A percentile compares a stretch with the other conserved stretches of the same genome.
phyloP scores from a whole-genome alignment of 2,113 vertebrate species.

The Ameiurus melas region DNA sequence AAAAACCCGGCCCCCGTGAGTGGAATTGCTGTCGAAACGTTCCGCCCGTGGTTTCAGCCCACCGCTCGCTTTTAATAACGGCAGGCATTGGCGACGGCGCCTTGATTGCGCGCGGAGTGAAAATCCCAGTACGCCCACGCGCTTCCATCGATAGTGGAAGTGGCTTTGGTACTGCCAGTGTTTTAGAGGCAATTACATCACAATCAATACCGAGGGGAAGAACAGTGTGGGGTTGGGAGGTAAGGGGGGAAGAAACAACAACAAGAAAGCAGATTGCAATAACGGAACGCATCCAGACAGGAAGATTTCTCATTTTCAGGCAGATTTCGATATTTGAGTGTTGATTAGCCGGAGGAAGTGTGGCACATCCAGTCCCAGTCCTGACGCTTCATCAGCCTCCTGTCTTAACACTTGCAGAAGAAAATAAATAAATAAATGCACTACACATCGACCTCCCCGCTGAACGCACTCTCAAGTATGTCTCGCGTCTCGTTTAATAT shows the following conservation, averaged over 20 bases:
- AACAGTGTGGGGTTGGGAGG: slow-evolving; percentile 32
- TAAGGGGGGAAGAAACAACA: not conserved
- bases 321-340: slow-evolving; percentile 2
- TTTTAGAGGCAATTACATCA: slow-evolving; percentile 52
- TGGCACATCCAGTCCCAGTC: not conserved
- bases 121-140: slow-evolving; percentile 43
- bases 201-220: slow-evolving; percentile 44
- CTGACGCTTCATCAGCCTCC: not conserved
- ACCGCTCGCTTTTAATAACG: slow-evolving; percentile 13
- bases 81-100: not conserved
- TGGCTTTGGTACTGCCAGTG: slow-evolving; percentile 24
- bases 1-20: slow-evolving; percentile 61
- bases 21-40: slow-evolving; percentile 61
- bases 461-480: not conserved
- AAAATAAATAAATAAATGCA: not conserved
- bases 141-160: slow-evolving; percentile 45
- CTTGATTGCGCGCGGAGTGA: slow-evolving; percentile 24
- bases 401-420: not conserved
- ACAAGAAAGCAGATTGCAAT: slow-evolving; percentile 5
- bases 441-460: not conserved
- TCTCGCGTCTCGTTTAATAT: not conserved
- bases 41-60: slow-evolving; percentile 47
- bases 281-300: not conserved
- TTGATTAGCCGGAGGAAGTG: not conserved
- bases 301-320: not conserved